Evolutionary conservation across 2,113 vertebrate genomes (phyloP), one percentile per base, ranked within the genome.

Genomic region (Apus apus): DNA sequence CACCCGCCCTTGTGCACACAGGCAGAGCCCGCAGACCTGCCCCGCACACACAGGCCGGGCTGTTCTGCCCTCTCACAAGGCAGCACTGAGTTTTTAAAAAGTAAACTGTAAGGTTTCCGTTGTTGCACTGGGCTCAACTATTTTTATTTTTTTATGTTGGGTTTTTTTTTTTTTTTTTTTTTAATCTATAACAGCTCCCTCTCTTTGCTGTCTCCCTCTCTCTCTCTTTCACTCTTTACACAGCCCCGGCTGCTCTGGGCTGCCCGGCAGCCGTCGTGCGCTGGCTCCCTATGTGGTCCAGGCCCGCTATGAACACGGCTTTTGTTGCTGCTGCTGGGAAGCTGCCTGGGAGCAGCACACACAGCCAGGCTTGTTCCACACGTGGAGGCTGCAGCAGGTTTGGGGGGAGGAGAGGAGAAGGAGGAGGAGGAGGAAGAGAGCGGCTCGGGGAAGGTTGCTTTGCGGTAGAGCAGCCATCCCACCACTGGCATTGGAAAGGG

Each of bases 31-130:
- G 23, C 94, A 72, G 92, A 5, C 50, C 71, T 36, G 81, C 92
- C 74, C 93, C 61, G n/a, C 19, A 16, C 92, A 98, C 97, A 98
- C 96, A 96, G 96, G 54, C 94, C 0, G 75, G 46, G 92, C 97
- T 98, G 97, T 97, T 97, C 89, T 89, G n/a, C 85, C 94, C 34
- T 26, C 97, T 96, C 96, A 98, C 97, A 98, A 98, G 98, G 97
- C 97, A 98, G 93, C 97, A 97, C 97, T 98, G 97, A 98, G 95
- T 94, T 97, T 96, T 98, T 95, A 95, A 98, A 98, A 98, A 98
- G 98, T 98, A 98, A 98, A 98, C 97, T 95, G 77, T 96, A 97
- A 89, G 54, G 81, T 98, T 98, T 98, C 98, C 96, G 97, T 97
- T 97, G 96, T 96, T 98, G 97, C 97, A 48, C 95, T 97, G 95